phyloP scores from a whole-genome alignment of 2,888 invertebrate genomes.

The Lutraria lutraria region DNA sequence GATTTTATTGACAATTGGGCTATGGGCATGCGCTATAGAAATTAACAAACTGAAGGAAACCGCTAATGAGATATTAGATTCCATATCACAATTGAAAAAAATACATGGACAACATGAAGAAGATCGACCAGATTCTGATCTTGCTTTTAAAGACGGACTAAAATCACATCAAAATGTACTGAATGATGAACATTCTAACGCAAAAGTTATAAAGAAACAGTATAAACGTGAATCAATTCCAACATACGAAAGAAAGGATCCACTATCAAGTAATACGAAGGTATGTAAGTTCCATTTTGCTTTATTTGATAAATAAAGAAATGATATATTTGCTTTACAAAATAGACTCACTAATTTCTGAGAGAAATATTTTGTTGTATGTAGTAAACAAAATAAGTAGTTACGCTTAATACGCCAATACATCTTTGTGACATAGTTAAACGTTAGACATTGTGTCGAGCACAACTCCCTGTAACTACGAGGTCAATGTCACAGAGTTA shows the following conservation, averaged over 20 bases:
- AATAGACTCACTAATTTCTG: too few species aligned
- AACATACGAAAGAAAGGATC: slow-evolving; percentile 8
- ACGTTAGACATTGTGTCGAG: too few species aligned
- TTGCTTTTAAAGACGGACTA: not conserved
- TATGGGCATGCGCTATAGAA: slow-evolving; percentile 52
- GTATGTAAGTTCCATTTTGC: not conserved
- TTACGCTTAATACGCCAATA: too few species aligned
- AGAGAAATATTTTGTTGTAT: too few species aligned
- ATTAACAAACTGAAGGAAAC: slow-evolving; percentile 46
- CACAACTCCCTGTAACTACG: too few species aligned
- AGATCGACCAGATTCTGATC: not conserved
- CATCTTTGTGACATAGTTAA: too few species aligned
- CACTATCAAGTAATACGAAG: not conserved
- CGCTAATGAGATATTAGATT: slow-evolving; percentile 31
- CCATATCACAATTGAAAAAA: slow-evolving; percentile 3
- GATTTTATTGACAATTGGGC: slow-evolving; percentile 42
- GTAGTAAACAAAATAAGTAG: too few species aligned
- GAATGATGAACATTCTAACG: not conserved
- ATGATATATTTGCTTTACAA: too few species aligned
- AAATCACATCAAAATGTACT: not conserved
- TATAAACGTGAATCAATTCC: slow-evolving; percentile 5
- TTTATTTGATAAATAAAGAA: not conserved
- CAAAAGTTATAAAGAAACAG: not conserved
- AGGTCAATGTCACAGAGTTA: too few species aligned
- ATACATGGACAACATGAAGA: not conserved